These are phyloP conservation scores for Celastrina argiolus DNA, from an alignment of 2,888 invertebrate genomes.

Conservation along the genomic window DNA sequence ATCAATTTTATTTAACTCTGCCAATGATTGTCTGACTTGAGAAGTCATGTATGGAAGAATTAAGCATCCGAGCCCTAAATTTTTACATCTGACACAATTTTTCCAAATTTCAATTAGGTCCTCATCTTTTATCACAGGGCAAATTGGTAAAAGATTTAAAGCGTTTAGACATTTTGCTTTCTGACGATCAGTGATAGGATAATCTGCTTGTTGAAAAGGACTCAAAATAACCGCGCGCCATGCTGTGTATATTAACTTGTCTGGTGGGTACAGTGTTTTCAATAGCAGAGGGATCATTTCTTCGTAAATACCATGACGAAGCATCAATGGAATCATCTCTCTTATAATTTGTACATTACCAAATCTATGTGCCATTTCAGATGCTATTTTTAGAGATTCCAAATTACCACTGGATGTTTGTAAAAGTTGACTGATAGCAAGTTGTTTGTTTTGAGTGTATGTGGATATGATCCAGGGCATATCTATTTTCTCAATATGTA, in stretches of 20 bases:
- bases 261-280: slow-evolving; percentile 52
- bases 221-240: slow-evolving; percentile 65
- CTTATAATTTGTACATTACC: slow-evolving; percentile 51
- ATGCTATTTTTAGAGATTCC: slow-evolving; percentile 57
- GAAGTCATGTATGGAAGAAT: slow-evolving; percentile 66
- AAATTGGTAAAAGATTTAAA: slow-evolving; percentile 65
- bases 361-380: slow-evolving; percentile 54
- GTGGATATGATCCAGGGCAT: slow-evolving; percentile 69
- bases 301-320: slow-evolving; percentile 55
- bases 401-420: slow-evolving; percentile 52
- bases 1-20: slow-evolving; percentile 65
- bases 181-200: slow-evolving; percentile 69
- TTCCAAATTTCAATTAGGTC: slow-evolving; percentile 70
- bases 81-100: slow-evolving; percentile 66
- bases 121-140: slow-evolving; percentile 65
- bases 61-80: slow-evolving; percentile 64
- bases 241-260: slow-evolving; percentile 55
- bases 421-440: slow-evolving; percentile 60
- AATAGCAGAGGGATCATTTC: slow-evolving; percentile 62
- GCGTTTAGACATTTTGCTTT: slow-evolving; percentile 62
- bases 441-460: slow-evolving; percentile 61
- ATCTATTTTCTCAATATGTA: slow-evolving; percentile 63
- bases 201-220: slow-evolving; percentile 69
- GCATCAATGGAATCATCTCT: slow-evolving; percentile 51
- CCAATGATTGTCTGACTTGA: slow-evolving; percentile 53